Evolutionary conservation across 2,797 vertebrate species (phyloP), one percentile per base, ranked within the genome.

Genomic region (Poeciliopsis turneri): DNA sequence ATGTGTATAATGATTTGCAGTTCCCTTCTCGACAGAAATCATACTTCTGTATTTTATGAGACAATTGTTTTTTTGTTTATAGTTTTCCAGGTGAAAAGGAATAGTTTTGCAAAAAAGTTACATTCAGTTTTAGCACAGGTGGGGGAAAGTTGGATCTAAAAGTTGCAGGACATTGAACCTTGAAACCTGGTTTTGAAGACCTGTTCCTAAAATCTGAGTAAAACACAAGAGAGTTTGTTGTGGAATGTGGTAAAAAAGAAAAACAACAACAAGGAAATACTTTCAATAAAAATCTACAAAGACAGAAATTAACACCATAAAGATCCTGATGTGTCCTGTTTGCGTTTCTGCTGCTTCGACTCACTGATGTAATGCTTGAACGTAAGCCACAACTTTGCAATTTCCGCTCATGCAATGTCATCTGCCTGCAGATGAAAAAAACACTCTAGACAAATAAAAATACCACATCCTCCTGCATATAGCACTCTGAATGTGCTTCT

Each of bases 391-490:
- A 0, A 55, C 15, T 72, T 23, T 78, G 55, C 84, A 51, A n/a
- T 76, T 79, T 84, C 30, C 68, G 77, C 16, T 15, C 4, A 11
- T 47, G 80, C 81, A 45, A 46, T 45, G 68, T 28, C 15, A 28
- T 46, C 25, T 4, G 41, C 7, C 13, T 16, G 20, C 8, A 41
- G 64, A 68, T 16, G 41, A 28, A 46, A 70, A 70, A 1, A 12
- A 16, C 25, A 28, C 25, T n/a, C 12, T 5, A 70, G 2, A 18
- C 49, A 66, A 9, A 66, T 33, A 30, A 59, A 75, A 66, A 83
- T 87, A 79, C 79, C 84, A 90, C 85, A 75, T 91, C 88, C 87
- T 91, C 88, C 86, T 88, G 61, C 8, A 12, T 15, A 15, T 30
- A 15, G 5, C 11, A 46, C 33, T 39, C 33, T 23, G 12, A n/a